Evolutionary conservation across 2,888 invertebrate species (phyloP).

Genomic region (Cancer borealis): DNA sequence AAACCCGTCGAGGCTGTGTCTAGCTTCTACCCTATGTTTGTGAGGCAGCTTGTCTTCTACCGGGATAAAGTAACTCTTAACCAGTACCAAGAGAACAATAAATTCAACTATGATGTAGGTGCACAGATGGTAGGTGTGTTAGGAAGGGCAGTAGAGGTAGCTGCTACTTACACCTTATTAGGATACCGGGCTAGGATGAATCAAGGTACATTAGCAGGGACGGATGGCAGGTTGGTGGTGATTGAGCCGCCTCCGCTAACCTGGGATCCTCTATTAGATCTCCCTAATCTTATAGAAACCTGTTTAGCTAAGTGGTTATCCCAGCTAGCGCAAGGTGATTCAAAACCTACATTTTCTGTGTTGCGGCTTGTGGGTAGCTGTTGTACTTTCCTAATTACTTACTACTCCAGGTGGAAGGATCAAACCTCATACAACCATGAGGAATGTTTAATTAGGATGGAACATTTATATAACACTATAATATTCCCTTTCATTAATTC

Average conservation of each 20-base stretch:
- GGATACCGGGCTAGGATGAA: slow-evolving; percentile 65
- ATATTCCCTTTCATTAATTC: slow-evolving; percentile 59
- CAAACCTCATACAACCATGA: slow-evolving; percentile 63
- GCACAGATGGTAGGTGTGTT: slow-evolving; percentile 81
- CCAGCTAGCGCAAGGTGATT: slow-evolving; percentile 44
- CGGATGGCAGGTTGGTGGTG: slow-evolving; percentile 69
- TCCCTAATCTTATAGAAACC: slow-evolving; percentile 62
- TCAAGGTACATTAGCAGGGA: slow-evolving; percentile 78
- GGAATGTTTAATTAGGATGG: slow-evolving; percentile 45
- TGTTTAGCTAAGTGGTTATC: slow-evolving; percentile 73
- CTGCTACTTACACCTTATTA: slow-evolving; percentile 72
- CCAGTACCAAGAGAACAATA: slow-evolving; percentile 80
- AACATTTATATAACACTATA: slow-evolving; percentile 52
- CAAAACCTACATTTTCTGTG: slow-evolving; percentile 57
- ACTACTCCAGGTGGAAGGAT: slow-evolving; percentile 72
- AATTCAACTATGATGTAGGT: slow-evolving; percentile 83
- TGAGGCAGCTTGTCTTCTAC: slow-evolving; percentile 84
- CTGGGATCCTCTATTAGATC: slow-evolving; percentile 65
- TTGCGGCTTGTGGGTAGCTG: slow-evolving; percentile 72
- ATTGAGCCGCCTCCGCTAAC: slow-evolving; percentile 68
- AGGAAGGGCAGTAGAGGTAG: slow-evolving; percentile 78
- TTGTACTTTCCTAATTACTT: slow-evolving; percentile 67
- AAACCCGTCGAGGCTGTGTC: slow-evolving; percentile 80
- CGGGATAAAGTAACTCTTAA: slow-evolving; percentile 83
- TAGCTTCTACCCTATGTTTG: slow-evolving; percentile 83